Evolutionary conservation across 64 coral and sea anemone species (phyloP).

Genomic region (Platygyra sinensis): DNA sequence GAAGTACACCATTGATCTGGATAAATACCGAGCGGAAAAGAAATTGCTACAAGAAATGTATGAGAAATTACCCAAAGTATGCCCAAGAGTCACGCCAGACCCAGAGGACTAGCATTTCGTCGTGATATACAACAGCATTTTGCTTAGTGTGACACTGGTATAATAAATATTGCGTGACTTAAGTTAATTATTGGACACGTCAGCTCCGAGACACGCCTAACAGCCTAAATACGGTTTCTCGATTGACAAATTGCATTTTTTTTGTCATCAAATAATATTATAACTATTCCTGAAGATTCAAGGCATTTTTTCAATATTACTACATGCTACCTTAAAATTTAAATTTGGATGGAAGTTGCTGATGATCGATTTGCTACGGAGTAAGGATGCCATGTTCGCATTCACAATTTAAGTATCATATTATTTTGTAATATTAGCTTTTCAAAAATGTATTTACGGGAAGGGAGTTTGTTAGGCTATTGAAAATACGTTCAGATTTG

Average conservation of each 20-base stretch:
- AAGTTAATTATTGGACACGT: background rate
- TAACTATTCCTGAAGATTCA: too few species aligned
- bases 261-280: background rate
- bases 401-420: background rate
- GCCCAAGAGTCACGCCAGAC: background rate
- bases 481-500: too few species aligned
- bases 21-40: background rate
- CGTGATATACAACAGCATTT: background rate
- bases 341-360: background rate
- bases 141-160: background rate
- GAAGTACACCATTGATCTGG: constrained; percentile 43
- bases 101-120: background rate
- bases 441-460: background rate
- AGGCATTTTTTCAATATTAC: too few species aligned
- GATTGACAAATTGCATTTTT: background rate
- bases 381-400: background rate
- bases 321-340: too few species aligned
- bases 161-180: background rate
- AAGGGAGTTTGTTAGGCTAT: background rate
- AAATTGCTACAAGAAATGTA: background rate
- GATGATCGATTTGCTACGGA: background rate
- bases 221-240: background rate
- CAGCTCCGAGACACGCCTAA: background rate
- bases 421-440: background rate
- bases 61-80: constrained; percentile 3